Conservation (phyloP, 1,140 invertebrate genomes). For the Saccostrea cuccullata region DNA sequence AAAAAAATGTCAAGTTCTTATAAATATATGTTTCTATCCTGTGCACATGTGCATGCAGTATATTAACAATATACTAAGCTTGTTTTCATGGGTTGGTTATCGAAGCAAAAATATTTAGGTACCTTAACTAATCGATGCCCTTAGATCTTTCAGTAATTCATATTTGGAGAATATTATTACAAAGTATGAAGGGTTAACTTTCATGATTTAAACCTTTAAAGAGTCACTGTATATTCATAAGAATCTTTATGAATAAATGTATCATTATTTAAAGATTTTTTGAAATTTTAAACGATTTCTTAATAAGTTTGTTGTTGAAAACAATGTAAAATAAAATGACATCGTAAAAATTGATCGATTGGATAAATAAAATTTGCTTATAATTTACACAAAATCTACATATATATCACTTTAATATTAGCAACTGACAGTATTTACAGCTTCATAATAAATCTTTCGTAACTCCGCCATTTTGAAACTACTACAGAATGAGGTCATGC, state of each 20-base stretch:
- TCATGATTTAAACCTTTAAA: neutral
- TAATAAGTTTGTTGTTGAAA: too few relatives aligned
- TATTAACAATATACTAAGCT: neutral
- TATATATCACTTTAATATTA: too few relatives aligned
- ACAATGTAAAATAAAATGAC: too few relatives aligned
- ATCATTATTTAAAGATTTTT: neutral
- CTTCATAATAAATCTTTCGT: too few relatives aligned
- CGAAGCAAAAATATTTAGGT: neutral
- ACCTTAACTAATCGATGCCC: neutral
- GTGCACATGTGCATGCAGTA: neutral
- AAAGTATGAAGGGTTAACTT: neutral
- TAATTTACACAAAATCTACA: too few relatives aligned
- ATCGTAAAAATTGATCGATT: too few relatives aligned
- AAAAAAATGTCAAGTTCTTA: neutral
- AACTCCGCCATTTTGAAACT: neutral
- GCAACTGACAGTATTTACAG: too few relatives aligned
- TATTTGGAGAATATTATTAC: neutral
- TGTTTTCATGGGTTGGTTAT: neutral
- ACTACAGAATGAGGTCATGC: conserved; percentile 26
- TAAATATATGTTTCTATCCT: neutral
- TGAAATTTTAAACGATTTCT: too few relatives aligned
- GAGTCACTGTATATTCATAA: neutral
- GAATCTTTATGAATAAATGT: neutral
- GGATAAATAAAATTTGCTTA: too few relatives aligned
- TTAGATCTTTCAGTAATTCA: neutral